Evolutionary conservation across 2,797 vertebrate species (phyloP).

Genomic region (Rhincodon typus): DNA sequence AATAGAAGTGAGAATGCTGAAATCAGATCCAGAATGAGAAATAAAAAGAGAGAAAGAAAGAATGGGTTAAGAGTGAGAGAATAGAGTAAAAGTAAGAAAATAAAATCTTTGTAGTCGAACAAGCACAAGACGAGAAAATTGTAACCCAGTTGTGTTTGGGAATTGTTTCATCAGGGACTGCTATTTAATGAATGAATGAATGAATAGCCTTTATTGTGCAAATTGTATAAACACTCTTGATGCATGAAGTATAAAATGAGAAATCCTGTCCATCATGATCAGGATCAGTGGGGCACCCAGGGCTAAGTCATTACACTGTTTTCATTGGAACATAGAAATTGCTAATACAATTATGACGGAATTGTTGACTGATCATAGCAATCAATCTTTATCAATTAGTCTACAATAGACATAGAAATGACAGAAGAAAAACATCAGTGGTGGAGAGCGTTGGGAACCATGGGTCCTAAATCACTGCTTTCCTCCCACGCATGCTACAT

Average conservation of each 20-base stretch:
- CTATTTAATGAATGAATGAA: background rate
- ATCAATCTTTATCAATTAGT: background rate
- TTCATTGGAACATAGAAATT: background rate
- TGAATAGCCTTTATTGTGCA: background rate
- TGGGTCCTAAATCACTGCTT: background rate
- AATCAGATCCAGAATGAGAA: background rate
- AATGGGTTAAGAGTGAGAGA: background rate
- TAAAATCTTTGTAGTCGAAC: background rate
- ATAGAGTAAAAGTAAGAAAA: background rate
- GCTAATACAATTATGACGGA: background rate
- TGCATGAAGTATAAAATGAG: background rate
- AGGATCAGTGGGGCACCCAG: background rate
- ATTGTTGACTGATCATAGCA: background rate
- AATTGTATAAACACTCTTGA: background rate
- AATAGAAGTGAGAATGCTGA: background rate
- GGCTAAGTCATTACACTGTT: background rate
- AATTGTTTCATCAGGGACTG: too few relatives aligned
- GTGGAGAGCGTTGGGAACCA: background rate
- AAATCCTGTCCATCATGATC: background rate
- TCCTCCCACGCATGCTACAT: background rate
- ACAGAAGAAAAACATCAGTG: background rate
- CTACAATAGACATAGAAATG: background rate
- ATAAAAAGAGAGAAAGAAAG: background rate
- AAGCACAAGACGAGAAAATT: background rate
- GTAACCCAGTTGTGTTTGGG: background rate